Evolutionary conservation across 2,888 invertebrate genomes (phyloP).

Genomic region (Meiosimyza decipiens): DNA sequence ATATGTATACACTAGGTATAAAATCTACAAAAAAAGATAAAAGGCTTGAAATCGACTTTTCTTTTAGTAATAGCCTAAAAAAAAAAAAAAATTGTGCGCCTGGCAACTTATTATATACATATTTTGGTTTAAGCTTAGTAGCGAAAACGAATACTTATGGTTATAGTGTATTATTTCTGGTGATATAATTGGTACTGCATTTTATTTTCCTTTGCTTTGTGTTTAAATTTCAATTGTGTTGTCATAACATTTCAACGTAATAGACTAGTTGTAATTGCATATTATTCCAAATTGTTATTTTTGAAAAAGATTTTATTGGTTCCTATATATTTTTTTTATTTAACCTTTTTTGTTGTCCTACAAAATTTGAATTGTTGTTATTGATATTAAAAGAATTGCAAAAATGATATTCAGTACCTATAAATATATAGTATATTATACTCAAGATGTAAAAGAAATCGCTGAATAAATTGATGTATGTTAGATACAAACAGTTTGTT

Average conservation of each 20-base stretch:
- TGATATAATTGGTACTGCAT: neutral
- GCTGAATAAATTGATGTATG: constrained; percentile 24
- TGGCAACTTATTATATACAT: too few relatives aligned
- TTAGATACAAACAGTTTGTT: constrained; percentile 7
- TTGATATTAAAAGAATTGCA: constrained; percentile 1
- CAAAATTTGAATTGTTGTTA: neutral
- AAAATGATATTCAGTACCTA: neutral
- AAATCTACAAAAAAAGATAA: constrained; percentile 5
- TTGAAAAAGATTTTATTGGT: neutral
- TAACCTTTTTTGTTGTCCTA: neutral
- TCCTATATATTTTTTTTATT: neutral
- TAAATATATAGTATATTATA: constrained; percentile 5
- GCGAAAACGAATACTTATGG: constrained; percentile 9
- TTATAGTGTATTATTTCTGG: neutral
- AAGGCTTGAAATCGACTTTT: too few relatives aligned
- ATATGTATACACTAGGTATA: constrained; percentile 18
- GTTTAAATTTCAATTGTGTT: too few relatives aligned
- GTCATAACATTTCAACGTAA: too few relatives aligned
- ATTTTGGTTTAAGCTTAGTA: constrained; percentile 15
- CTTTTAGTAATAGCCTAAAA: neutral
- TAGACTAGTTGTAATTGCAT: too few relatives aligned
- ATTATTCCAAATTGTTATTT: too few relatives aligned
- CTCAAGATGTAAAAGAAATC: neutral
- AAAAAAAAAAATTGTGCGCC: neutral
- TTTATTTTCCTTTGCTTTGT: too few relatives aligned